Evolutionary conservation across 2,113 vertebrate species (phyloP).

Genomic region (Eurystomus gularis): DNA sequence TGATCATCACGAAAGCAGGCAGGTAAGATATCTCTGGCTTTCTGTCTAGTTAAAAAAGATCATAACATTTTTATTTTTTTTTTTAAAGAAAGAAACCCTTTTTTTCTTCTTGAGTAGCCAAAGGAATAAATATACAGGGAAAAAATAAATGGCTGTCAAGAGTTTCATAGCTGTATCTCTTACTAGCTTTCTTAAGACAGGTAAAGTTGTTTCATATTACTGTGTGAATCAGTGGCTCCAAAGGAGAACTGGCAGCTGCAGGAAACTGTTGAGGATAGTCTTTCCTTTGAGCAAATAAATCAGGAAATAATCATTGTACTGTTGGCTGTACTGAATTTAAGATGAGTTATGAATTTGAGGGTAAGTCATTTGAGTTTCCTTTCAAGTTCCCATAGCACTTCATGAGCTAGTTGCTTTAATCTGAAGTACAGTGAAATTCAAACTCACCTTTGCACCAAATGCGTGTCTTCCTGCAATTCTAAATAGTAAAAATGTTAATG

Average conservation of each 20-base stretch:
- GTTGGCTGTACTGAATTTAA: background rate
- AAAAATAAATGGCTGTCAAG: background rate
- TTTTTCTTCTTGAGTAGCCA: background rate
- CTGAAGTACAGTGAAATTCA: background rate
- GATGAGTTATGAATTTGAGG: background rate
- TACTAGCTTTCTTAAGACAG: background rate
- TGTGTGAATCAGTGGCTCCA: background rate
- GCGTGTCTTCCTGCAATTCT: background rate
- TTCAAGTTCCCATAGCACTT: slow-evolving; percentile 5
- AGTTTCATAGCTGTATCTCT: background rate
- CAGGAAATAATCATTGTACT: background rate
- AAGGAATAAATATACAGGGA: background rate
- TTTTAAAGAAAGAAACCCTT: rapidly evolving
- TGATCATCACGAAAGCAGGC: slow-evolving; percentile 99
- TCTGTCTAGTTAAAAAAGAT: background rate
- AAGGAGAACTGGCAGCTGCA: background rate
- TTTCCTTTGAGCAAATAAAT: background rate
- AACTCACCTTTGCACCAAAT: background rate
- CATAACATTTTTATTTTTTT: background rate
- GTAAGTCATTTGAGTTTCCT: background rate
- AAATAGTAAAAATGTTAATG: background rate
- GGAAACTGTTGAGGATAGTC: background rate
- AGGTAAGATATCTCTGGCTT: slow-evolving; percentile 78
- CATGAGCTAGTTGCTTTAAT: background rate
- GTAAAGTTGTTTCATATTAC: background rate